A percentile compares a stretch with the other conserved stretches of the same genome.
Evolutionary conservation across 2,113 vertebrate genomes (phyloP).

Genomic region (Eretmodus cyanostictus): DNA sequence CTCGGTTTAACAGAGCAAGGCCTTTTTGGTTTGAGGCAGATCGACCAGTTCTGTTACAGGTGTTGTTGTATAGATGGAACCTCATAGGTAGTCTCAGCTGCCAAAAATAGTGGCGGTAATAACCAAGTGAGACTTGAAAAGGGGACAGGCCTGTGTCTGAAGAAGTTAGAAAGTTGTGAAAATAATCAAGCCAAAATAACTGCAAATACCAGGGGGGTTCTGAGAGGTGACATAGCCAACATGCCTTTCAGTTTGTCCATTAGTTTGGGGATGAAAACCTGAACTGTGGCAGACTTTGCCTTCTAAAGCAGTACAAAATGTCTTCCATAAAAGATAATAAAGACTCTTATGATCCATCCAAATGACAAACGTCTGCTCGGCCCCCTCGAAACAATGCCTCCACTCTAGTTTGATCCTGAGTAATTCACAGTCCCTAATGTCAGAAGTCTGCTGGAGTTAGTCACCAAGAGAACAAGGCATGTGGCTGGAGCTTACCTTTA

Average conservation of each 20-base stretch:
- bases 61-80: background rate
- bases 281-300: background rate
- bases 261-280: background rate
- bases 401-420: background rate
- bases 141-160: background rate
- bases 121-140: background rate
- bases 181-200: background rate
- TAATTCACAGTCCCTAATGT: background rate
- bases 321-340: background rate
- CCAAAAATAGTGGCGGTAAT: background rate
- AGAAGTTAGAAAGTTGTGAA: background rate
- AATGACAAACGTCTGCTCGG: background rate
- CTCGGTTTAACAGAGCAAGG: background rate
- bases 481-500: background rate
- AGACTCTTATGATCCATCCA: background rate
- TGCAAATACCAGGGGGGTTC: background rate
- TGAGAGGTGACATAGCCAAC: background rate
- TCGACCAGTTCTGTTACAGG: background rate
- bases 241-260: background rate
- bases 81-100: background rate
- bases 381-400: background rate
- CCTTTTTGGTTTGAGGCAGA: background rate
- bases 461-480: background rate
- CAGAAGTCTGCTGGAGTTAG: fast-evolving
- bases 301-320: background rate